Conservation (phyloP, 2,797 vertebrate species). For the Schizopygopsis malacanthus region DNA sequence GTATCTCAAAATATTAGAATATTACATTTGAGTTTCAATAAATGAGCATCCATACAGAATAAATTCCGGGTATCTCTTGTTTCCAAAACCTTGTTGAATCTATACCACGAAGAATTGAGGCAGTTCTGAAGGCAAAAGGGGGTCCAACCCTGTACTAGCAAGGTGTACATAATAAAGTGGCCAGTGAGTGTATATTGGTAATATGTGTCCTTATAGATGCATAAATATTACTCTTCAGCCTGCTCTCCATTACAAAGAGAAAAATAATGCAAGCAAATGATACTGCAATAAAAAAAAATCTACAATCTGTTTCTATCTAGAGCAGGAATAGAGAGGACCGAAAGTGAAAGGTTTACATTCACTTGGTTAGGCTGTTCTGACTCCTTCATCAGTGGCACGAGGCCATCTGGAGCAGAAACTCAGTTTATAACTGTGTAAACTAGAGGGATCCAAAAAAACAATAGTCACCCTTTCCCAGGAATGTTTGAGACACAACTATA, state of each 20-base stretch:
- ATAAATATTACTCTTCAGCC: background rate
- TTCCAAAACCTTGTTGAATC: no score
- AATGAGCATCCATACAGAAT: no score
- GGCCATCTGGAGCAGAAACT: constrained; percentile 25
- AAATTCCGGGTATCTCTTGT: no score
- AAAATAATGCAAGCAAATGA: background rate
- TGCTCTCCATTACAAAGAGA: background rate
- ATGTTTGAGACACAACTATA: constrained; percentile 57
- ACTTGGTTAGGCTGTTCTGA: constrained; percentile 14
- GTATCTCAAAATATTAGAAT: no score
- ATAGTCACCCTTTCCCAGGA: constrained; percentile 48
- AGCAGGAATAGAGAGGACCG: constrained; percentile 6
- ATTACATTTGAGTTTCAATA: no score
- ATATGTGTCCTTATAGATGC: background rate
- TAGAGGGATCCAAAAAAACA: constrained; percentile 1
- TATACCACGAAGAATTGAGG: no score
- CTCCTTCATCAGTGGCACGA: background rate
- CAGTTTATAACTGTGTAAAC: constrained; percentile 36
- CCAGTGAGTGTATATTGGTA: background rate
- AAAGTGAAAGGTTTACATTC: constrained; percentile 12
- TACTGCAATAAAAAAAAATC: background rate
- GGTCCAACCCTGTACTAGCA: no score
- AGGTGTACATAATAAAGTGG: no score
- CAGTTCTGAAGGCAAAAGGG: no score
- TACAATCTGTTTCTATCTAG: background rate